phyloP scores from a whole-genome alignment of 1,140 invertebrate genomes.

The Sitobion miscanthi region DNA sequence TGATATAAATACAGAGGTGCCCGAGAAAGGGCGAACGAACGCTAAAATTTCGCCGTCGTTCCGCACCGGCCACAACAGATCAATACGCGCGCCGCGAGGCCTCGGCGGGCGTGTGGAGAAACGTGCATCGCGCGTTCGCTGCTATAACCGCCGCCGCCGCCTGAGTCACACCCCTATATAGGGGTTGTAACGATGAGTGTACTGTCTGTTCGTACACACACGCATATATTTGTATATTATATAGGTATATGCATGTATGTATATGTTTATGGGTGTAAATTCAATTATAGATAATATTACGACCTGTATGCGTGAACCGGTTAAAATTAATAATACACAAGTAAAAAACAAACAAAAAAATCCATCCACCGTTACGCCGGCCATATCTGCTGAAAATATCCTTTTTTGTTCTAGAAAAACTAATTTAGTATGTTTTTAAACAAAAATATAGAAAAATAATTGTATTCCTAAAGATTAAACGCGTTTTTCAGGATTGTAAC shows the following conservation, averaged over 20 bases:
- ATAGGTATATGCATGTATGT: neutral
- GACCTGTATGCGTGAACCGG: neutral
- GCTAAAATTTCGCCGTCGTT: slow-evolving; percentile 43
- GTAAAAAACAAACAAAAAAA: neutral
- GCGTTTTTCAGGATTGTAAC: too few species aligned
- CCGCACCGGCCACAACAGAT: slow-evolving; percentile 54
- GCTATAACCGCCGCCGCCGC: neutral
- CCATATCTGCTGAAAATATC: too few species aligned
- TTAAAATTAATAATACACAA: neutral
- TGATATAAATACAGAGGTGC: neutral
- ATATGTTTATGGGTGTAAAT: neutral
- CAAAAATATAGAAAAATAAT: too few species aligned
- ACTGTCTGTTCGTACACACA: neutral
- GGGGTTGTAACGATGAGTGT: neutral
- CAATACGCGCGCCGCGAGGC: slow-evolving; percentile 27
- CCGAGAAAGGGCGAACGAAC: neutral
- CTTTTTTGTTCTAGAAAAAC: too few species aligned
- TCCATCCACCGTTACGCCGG: too few species aligned
- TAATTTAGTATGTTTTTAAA: too few species aligned
- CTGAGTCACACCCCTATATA: slow-evolving; percentile 50
- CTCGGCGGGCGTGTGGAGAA: slow-evolving; percentile 48
- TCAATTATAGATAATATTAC: neutral
- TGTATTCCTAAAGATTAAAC: too few species aligned
- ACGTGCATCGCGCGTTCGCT: slow-evolving; percentile 20
- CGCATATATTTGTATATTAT: neutral